Percentiles rank a stretch among this genome's conserved stretches.
Evolutionary conservation across 64 coral and sea anemone species (phyloP).

Genomic region (Dendrophyllia cribrosa): DNA sequence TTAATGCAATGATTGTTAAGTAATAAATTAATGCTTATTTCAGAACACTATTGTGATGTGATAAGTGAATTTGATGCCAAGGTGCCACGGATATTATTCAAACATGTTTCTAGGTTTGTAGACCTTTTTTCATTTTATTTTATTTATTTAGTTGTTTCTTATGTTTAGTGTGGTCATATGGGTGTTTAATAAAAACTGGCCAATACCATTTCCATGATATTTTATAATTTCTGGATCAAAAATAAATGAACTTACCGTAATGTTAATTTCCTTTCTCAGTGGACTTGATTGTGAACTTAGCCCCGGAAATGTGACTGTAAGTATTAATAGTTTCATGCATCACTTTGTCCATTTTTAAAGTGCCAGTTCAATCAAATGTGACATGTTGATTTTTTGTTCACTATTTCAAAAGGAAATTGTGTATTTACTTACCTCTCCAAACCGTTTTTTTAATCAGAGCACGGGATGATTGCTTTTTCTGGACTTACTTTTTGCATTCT

Average conservation of each 20-base stretch:
- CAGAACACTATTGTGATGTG: constrained; percentile 52
- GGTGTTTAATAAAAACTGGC: too few relatives aligned
- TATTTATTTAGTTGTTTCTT: background rate
- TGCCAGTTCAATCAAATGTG: too few relatives aligned
- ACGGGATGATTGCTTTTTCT: too few relatives aligned
- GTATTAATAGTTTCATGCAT: background rate
- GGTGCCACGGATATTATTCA: constrained; percentile 76
- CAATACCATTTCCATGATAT: too few relatives aligned
- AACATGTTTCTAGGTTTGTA: constrained; percentile 67
- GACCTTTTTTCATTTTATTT: background rate
- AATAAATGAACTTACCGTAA: background rate
- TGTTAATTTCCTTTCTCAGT: background rate
- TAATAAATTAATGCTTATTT: background rate
- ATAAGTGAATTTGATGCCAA: constrained; percentile 80
- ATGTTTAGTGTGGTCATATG: too few relatives aligned
- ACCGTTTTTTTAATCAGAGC: too few relatives aligned
- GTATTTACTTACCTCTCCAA: too few relatives aligned
- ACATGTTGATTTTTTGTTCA: too few relatives aligned
- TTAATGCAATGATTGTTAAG: too few relatives aligned
- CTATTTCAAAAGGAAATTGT: too few relatives aligned
- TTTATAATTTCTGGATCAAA: too few relatives aligned
- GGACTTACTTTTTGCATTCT: too few relatives aligned
- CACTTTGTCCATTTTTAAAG: background rate
- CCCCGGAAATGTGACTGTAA: constrained; percentile 71
- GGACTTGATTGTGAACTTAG: constrained; percentile 77